These are phyloP conservation scores for Sinelater perroti DNA, from an alignment of 2,888 invertebrate genomes.

Conservation along the genomic window DNA sequence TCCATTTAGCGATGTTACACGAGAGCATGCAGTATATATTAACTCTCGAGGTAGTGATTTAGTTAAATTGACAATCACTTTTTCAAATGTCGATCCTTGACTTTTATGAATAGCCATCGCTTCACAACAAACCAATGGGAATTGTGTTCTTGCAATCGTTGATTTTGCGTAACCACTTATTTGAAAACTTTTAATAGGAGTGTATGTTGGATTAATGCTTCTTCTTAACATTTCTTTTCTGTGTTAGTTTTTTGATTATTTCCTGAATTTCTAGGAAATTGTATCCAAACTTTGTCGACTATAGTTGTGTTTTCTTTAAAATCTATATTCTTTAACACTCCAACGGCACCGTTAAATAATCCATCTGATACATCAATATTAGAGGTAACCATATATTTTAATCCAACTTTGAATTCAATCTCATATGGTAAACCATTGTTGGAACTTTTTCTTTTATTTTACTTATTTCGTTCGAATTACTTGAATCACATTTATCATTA, in stretches of 20 bases:
- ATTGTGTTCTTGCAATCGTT: neutral
- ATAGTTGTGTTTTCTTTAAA: too few species aligned
- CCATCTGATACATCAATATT: slow-evolving; percentile 13
- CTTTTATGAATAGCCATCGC: slow-evolving; percentile 1
- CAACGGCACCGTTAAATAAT: slow-evolving; percentile 7
- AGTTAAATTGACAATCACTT: slow-evolving; percentile 1
- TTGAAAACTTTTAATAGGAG: slow-evolving; percentile 3
- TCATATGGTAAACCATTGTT: neutral
- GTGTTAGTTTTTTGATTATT: too few species aligned
- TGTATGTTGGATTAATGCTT: too few species aligned
- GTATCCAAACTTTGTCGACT: too few species aligned
- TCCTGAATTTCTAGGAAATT: too few species aligned
- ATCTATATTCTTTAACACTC: too few species aligned
- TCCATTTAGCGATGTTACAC: neutral
- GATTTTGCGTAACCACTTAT: neutral
- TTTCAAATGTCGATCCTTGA: slow-evolving; percentile 2
- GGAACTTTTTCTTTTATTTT: neutral
- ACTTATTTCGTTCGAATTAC: neutral
- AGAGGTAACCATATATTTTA: slow-evolving; percentile 1
- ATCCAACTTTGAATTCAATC: neutral
- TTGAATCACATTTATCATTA: neutral
- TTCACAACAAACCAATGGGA: slow-evolving; percentile 6
- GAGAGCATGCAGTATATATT: slow-evolving; percentile 2
- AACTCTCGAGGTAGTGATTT: neutral
- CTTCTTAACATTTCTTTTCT: too few species aligned